Evolutionary conservation across 2,888 invertebrate species (phyloP).

Genomic region (Fabriciana adippe): DNA sequence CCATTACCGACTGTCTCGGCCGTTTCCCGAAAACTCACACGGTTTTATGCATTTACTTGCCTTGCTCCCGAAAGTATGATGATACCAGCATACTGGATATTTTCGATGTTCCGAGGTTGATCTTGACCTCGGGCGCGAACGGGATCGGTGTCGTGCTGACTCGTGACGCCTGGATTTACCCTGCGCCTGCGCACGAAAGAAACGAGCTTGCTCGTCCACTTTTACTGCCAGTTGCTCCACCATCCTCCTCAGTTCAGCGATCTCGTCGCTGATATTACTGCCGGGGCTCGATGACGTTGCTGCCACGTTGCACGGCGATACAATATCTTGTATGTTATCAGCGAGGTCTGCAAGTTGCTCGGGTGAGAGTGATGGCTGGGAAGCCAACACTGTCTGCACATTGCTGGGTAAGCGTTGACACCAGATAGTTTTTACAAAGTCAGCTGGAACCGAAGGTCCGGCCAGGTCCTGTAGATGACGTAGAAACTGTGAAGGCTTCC

Average conservation of each 20-base stretch:
- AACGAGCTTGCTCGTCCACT: background rate
- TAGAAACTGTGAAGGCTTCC: constrained; percentile 7
- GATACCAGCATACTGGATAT: constrained; percentile 7
- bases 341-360: background rate
- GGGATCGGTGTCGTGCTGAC: background rate
- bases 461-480: constrained; percentile 4
- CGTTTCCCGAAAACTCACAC: constrained; percentile 18
- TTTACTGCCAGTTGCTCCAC: background rate
- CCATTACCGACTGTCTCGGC: no score
- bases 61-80: background rate
- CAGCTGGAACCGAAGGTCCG: background rate
- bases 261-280: background rate
- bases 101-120: background rate
- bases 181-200: no score
- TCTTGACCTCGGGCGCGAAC: background rate
- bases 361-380: background rate
- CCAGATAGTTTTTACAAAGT: constrained; percentile 4
- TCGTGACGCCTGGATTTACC: background rate
- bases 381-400: background rate
- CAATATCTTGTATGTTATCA: background rate
- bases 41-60: constrained; percentile 12
- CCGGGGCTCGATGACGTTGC: background rate
- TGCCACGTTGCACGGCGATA: background rate
- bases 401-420: background rate
- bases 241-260: constrained; percentile 8